Evolutionary conservation across 2,113 vertebrate genomes (phyloP), one percentile per base, ranked within the genome.

Genomic region (Apteryx mantelli): DNA sequence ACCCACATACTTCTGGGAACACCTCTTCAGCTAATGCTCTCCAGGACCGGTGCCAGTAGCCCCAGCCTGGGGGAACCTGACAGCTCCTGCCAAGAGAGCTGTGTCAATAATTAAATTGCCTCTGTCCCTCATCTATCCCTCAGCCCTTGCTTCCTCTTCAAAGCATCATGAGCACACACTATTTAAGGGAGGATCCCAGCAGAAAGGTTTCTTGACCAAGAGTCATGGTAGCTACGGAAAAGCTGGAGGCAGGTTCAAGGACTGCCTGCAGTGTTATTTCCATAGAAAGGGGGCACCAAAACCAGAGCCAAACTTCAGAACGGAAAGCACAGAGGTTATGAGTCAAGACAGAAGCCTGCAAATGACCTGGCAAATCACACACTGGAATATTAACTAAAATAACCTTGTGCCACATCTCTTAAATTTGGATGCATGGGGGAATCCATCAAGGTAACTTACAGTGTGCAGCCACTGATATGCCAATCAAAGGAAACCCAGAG

Each of bases 401-500:
- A 96, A 93, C 86, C 61, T 52, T 84, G 56, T 91, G 88, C 75
- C 46, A 95, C 87, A 32, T 77, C 85, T 97, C 84, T 92, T 78
- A 83, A 91, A 97, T 97, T 95, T 93, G 92, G 88, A 52, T 78
- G 89, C 92, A 76, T 78, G n/a, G n/a, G 80, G 80, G 91, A 96
- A 95, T 96, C 94, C 79, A 96, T 92, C 94, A 94, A 70, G 85
- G 84, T 97, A 82, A 92, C 97, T 94, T 82, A 92, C 88, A 84
- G 92, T 76, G 66, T 93, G 88, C 81, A 96, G 66, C 68, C 93
- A 86, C 93, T 86, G 91, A 90, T 82, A 90, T 7, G 91, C 83
- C 94, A 96, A 65, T 97, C 96, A 96, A 95, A 97, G 82, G 52
- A 53, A 97, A 96, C 89, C 77, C 84, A 84, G 77, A 93, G 81